These are phyloP conservation scores for Ricordea florida DNA, from an alignment of 92 coral and sea anemone species.

Conservation along the genomic window DNA sequence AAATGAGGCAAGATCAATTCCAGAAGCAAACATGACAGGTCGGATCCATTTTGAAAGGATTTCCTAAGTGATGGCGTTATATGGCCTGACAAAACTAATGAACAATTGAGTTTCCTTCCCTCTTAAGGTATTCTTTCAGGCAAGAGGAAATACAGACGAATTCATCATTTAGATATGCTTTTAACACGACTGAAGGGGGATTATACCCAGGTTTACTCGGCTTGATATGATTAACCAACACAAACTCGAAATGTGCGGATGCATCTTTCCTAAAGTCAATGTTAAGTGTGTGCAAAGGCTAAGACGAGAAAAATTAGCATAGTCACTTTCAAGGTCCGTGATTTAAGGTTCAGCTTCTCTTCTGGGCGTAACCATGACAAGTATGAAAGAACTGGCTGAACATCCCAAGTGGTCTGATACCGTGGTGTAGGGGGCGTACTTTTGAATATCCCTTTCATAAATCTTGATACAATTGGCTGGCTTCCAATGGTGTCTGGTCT, in stretches of 20 bases:
- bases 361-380: constrained; percentile 12
- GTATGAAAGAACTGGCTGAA: constrained; percentile 26
- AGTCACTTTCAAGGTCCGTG: constrained; percentile 19
- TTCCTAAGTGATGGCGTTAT: constrained; percentile 1
- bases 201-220: constrained; percentile 16
- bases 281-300: constrained; percentile 37
- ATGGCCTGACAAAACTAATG: constrained; percentile 15
- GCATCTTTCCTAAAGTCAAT: constrained; percentile 16
- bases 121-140: constrained; percentile 20
- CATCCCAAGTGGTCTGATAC: constrained; percentile 43
- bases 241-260: neutral
- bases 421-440: constrained; percentile 1
- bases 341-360: constrained; percentile 33
- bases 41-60: constrained; percentile 21
- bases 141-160: constrained; percentile 14
- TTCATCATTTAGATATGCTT: constrained; percentile 14
- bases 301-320: constrained; percentile 43
- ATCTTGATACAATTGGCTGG: constrained; percentile 22
- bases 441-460: constrained; percentile 26
- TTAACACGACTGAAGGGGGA: constrained; percentile 1
- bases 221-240: constrained; percentile 10
- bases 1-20: no score
- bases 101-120: constrained; percentile 18
- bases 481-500: neutral
- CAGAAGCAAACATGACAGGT: no score